These are phyloP conservation scores for Paralvinella palmiformis DNA, from an alignment of 1,140 invertebrate species.

Conservation along the genomic window DNA sequence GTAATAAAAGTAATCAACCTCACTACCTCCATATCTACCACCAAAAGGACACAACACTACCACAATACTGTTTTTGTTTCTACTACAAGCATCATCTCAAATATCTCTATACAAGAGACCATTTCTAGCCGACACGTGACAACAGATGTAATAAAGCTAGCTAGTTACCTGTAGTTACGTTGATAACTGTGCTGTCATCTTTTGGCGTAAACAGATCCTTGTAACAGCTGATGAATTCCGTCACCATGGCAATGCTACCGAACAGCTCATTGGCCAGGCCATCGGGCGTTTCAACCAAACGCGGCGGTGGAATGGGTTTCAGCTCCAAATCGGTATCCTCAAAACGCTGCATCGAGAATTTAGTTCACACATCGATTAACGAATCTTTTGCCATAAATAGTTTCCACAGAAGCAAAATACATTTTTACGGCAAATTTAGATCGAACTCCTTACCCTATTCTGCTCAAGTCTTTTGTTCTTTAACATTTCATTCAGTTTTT, in stretches of 20 bases:
- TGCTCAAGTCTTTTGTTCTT: conserved; percentile 6
- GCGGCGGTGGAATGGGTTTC: conserved; percentile 38
- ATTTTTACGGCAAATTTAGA: background rate
- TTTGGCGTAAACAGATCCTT: conserved; percentile 45
- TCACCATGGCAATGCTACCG: conserved; percentile 47
- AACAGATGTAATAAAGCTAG: too few relatives aligned
- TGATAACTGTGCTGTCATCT: conserved; percentile 31
- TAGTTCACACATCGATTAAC: background rate
- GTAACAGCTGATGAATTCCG: conserved; percentile 46
- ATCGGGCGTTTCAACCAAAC: conserved; percentile 42
- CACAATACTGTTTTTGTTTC: too few relatives aligned
- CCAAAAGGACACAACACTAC: too few relatives aligned
- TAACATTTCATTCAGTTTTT: too few relatives aligned
- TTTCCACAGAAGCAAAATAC: too few relatives aligned
- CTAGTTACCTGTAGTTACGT: background rate
- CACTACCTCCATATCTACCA: too few relatives aligned
- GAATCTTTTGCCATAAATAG: background rate
- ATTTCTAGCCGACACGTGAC: too few relatives aligned
- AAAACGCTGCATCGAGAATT: conserved; percentile 26
- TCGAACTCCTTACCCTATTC: conserved; percentile 3
- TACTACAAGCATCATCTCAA: too few relatives aligned
- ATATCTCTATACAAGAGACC: too few relatives aligned
- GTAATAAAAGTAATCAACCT: too few relatives aligned
- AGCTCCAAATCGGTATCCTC: conserved; percentile 40
- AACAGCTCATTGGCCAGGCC: conserved; percentile 45